Conservation (phyloP, 2,113 vertebrate species). For the Lepus americanus region DNA sequence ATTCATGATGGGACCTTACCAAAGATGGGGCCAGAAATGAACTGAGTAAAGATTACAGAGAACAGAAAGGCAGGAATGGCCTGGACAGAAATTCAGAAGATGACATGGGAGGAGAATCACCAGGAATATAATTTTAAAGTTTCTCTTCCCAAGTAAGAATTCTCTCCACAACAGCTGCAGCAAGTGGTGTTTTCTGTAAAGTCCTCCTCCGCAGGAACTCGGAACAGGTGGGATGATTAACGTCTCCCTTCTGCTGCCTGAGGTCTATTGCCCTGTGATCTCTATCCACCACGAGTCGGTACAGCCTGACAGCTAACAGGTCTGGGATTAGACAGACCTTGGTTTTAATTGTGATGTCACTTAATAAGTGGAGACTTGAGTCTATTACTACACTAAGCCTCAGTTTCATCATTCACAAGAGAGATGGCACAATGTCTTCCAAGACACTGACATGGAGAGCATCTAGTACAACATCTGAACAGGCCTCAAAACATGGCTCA, state of each 20-base stretch:
- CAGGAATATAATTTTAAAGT: slow-evolving; percentile 30
- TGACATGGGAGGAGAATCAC: neutral
- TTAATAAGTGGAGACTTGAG: slow-evolving; percentile 27
- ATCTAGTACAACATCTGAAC: neutral
- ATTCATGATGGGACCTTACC: neutral
- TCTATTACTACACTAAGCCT: neutral
- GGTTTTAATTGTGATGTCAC: slow-evolving; percentile 39
- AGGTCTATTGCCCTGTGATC: slow-evolving; percentile 17
- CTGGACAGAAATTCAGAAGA: neutral
- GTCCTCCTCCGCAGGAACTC: neutral
- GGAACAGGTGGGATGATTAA: neutral
- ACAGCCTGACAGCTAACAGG: neutral
- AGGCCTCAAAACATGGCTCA: neutral
- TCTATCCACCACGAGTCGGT: neutral
- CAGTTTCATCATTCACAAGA: neutral
- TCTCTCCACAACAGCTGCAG: neutral
- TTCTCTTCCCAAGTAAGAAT: slow-evolving; percentile 4
- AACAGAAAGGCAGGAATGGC: neutral
- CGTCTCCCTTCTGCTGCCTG: neutral
- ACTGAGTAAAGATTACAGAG: neutral
- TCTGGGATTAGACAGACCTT: neutral
- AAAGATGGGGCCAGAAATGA: neutral
- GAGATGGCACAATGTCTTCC: neutral
- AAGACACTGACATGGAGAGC: neutral
- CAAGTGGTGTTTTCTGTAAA: slow-evolving; percentile 49